Conservation (phyloP, 2,888 invertebrate genomes). For the Erebia aethiops region DNA sequence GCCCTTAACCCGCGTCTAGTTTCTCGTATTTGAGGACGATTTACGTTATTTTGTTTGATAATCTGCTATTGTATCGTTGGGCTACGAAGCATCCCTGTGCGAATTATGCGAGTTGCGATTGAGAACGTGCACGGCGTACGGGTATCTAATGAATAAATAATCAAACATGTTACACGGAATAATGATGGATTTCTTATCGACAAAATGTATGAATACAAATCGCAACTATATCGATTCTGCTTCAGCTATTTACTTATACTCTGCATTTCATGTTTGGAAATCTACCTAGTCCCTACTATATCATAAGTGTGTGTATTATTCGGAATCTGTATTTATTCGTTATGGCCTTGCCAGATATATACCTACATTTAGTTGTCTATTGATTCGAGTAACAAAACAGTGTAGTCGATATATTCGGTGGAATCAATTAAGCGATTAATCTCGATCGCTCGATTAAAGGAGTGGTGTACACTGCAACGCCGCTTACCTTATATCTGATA, state of each 20-base stretch:
- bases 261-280: slow-evolving; percentile 17
- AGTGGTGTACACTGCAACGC: neutral
- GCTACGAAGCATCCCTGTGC: slow-evolving; percentile 70
- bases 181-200: slow-evolving; percentile 40
- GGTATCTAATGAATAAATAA: slow-evolving; percentile 73
- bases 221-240: slow-evolving; percentile 16
- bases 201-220: slow-evolving; percentile 32
- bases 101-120: slow-evolving; percentile 79
- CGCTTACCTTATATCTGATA: neutral
- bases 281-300: neutral
- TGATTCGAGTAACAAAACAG: slow-evolving; percentile 1
- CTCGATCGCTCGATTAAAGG: neutral
- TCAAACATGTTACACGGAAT: slow-evolving; percentile 42
- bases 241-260: slow-evolving; percentile 38
- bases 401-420: neutral
- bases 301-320: neutral
- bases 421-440: neutral
- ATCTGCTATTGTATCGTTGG: slow-evolving; percentile 79
- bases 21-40: slow-evolving; percentile 75
- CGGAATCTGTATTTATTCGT: slow-evolving; percentile 3
- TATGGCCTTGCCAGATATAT: neutral
- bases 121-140: slow-evolving; percentile 72
- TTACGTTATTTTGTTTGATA: slow-evolving; percentile 82
- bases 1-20: slow-evolving; percentile 77
- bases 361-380: neutral